These are phyloP conservation scores for Phymanthus crucifer DNA, from an alignment of 92 coral and sea anemone species.

Conservation along the genomic window DNA sequence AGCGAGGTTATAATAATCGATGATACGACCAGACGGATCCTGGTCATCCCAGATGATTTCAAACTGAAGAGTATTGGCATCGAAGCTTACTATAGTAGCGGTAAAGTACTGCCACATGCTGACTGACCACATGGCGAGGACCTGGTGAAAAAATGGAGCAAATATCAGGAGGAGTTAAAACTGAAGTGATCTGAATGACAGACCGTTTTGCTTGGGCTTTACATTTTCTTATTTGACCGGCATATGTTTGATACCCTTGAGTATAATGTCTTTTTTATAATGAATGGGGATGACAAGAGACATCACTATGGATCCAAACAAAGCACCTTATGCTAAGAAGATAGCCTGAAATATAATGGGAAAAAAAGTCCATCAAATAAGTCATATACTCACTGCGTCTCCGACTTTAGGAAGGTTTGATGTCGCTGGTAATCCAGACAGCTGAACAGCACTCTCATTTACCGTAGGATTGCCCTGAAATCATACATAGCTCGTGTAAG, in stretches of 20 bases:
- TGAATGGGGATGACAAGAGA: too few relatives aligned
- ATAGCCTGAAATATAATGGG: too few relatives aligned
- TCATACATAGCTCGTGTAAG: background rate
- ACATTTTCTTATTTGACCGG: too few relatives aligned
- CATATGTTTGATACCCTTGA: too few relatives aligned
- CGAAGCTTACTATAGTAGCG: constrained; percentile 77
- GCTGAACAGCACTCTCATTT: background rate
- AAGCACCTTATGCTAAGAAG: too few relatives aligned
- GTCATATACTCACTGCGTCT: constrained; percentile 60
- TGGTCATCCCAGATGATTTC: constrained; percentile 93
- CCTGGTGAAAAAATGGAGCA: too few relatives aligned
- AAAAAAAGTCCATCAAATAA: background rate
- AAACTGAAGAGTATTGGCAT: constrained; percentile 57
- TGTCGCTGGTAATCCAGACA: constrained; percentile 7
- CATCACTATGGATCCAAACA: too few relatives aligned
- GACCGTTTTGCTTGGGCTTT: too few relatives aligned
- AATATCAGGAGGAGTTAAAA: too few relatives aligned
- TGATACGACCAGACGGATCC: constrained; percentile 80
- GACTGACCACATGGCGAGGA: constrained; percentile 77
- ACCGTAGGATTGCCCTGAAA: background rate
- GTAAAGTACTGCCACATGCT: constrained; percentile 95
- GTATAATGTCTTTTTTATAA: too few relatives aligned
- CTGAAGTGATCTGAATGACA: background rate
- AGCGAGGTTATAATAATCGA: constrained; percentile 86
- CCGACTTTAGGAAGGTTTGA: constrained; percentile 74